Evolutionary conservation across 2,888 invertebrate genomes (phyloP).

Genomic region (Tipula unca): DNA sequence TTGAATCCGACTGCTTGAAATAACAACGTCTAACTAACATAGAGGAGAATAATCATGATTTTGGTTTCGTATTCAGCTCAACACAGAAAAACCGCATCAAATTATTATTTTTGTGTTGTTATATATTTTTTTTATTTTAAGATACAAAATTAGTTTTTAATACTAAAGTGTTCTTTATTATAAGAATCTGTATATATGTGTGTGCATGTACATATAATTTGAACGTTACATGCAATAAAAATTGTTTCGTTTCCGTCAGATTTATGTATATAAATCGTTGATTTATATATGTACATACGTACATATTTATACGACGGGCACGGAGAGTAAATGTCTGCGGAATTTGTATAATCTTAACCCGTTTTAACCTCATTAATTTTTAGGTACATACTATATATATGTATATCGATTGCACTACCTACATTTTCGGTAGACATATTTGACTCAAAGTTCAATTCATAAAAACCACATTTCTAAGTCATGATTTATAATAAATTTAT

Average conservation of each 20-base stretch:
- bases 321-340: not conserved
- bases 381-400: not conserved
- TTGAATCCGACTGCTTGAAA: not conserved
- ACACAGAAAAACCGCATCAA: not conserved
- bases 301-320: not conserved
- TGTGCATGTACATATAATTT: not conserved
- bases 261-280: not conserved
- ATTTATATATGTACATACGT: no score
- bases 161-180: conserved; percentile 8
- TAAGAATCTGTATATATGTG: not conserved
- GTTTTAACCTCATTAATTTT: not conserved
- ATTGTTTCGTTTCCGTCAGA: not conserved
- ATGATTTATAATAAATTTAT: not conserved
- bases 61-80: not conserved
- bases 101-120: not conserved
- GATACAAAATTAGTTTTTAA: not conserved
- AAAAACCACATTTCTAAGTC: not conserved
- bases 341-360: not conserved
- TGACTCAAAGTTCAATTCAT: not conserved
- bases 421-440: not conserved
- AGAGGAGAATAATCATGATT: not conserved
- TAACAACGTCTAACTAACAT: not conserved
- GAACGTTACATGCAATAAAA: not conserved
- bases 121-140: not conserved
- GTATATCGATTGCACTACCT: not conserved